Conservation (phyloP, 2,113 vertebrate genomes). For the Oxyura jamaicensis region DNA sequence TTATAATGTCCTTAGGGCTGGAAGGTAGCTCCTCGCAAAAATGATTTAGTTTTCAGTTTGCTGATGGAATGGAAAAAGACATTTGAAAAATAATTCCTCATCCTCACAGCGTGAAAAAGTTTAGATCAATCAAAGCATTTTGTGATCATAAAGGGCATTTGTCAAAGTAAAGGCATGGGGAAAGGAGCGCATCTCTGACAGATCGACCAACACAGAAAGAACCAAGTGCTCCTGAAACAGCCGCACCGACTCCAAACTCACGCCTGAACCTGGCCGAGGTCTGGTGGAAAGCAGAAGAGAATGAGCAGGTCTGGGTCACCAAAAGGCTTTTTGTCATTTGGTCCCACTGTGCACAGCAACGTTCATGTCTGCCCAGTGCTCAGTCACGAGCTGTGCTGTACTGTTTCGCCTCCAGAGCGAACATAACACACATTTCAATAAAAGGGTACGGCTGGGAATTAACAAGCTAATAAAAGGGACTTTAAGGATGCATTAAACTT, state of each 20-base stretch:
- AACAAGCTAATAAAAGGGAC: conserved; percentile 78
- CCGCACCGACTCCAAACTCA: background rate
- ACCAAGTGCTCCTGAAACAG: background rate
- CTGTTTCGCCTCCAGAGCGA: conserved; percentile 35
- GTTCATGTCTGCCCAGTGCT: background rate
- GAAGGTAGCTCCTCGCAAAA: background rate
- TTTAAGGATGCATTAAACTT: conserved; percentile 75
- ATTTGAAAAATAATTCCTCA: background rate
- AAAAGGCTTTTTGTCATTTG: background rate
- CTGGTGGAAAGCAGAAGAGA: background rate
- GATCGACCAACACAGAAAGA: accelerated
- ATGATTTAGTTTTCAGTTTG: background rate
- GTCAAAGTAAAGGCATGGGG: background rate
- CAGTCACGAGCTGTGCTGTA: background rate
- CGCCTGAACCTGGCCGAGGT: background rate
- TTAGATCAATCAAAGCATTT: background rate
- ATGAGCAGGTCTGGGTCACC: background rate
- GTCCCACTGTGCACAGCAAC: background rate
- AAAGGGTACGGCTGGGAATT: conserved; percentile 66
- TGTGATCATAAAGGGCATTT: background rate
- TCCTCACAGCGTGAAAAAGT: background rate
- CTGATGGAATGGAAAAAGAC: background rate
- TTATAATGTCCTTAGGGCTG: background rate
- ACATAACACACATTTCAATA: conserved; percentile 36
- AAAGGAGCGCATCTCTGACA: background rate